Percentiles rank a stretch among this genome's conserved stretches.
These are phyloP conservation scores for Drosophila ananassae DNA, from an alignment of 1,140 invertebrate species.

Conservation along the genomic window DNA sequence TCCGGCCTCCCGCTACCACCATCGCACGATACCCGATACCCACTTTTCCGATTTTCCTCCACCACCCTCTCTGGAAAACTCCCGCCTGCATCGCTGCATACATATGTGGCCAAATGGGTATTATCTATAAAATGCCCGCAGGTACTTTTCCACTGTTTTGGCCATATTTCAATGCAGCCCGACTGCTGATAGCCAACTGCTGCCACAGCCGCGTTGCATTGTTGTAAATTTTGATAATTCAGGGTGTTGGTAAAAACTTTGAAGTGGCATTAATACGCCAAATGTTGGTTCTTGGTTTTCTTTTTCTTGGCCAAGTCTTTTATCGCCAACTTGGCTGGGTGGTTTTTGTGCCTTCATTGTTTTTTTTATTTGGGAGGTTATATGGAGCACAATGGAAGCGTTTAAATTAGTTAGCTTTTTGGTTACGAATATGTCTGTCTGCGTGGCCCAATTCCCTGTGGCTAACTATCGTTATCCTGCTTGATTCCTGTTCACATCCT, in stretches of 20 bases:
- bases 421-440: constrained; percentile 1
- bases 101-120: constrained; percentile 63
- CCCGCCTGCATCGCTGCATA: constrained; percentile 17
- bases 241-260: constrained; percentile 55
- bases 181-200: constrained; percentile 73
- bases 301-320: constrained; percentile 33
- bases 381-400: constrained; percentile 72
- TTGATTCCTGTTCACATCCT: constrained; percentile 3
- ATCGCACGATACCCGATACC: too few relatives aligned
- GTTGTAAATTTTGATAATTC: constrained; percentile 81
- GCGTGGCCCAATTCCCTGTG: constrained; percentile 48
- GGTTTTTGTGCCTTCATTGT: constrained; percentile 55
- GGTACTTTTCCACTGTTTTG: constrained; percentile 72
- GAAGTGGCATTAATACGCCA: constrained; percentile 77
- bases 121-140: constrained; percentile 80
- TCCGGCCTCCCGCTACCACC: background rate
- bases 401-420: constrained; percentile 79
- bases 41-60: background rate
- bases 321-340: constrained; percentile 49
- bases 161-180: constrained; percentile 74
- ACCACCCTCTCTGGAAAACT: background rate
- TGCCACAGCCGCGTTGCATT: constrained; percentile 49
- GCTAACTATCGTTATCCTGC: constrained; percentile 23
- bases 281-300: constrained; percentile 33
- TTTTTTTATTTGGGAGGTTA: constrained; percentile 49